Evolutionary conservation across 2,888 invertebrate species (phyloP).

Genomic region (Ditylenchus weischeri): DNA sequence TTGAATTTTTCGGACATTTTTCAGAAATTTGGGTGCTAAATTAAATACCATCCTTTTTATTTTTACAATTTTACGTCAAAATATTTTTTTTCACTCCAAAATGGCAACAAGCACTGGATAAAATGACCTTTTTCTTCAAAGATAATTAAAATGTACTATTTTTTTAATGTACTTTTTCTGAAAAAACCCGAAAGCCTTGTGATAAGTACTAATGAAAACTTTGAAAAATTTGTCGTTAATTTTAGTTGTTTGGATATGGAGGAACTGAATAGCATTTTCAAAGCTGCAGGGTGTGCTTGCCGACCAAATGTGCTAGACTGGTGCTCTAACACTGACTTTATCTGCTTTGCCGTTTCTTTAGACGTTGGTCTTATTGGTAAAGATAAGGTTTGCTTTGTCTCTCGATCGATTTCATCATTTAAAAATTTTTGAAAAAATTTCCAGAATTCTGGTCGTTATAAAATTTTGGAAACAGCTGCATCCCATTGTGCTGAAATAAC

Average conservation of each 20-base stretch:
- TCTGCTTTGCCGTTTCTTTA: constrained; percentile 1
- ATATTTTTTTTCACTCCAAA: too few relatives aligned
- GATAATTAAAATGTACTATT: too few relatives aligned
- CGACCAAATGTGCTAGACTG: constrained; percentile 18
- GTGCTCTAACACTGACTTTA: constrained; percentile 12
- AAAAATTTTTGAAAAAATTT: background rate
- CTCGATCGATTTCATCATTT: background rate
- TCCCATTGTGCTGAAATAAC: constrained; percentile 2
- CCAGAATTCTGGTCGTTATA: background rate
- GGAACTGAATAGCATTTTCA: constrained; percentile 8
- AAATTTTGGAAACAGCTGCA: constrained; percentile 6
- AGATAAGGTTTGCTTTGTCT: constrained; percentile 3
- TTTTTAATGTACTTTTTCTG: too few relatives aligned
- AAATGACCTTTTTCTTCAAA: too few relatives aligned
- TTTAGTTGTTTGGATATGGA: background rate
- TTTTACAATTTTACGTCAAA: too few relatives aligned
- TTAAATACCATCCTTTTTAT: too few relatives aligned
- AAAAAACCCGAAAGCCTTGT: too few relatives aligned
- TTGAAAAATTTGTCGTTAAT: too few relatives aligned
- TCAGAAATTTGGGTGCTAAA: too few relatives aligned
- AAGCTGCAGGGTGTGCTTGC: constrained; percentile 18
- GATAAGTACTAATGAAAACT: too few relatives aligned
- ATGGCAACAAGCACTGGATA: too few relatives aligned
- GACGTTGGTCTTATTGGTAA: constrained; percentile 4
- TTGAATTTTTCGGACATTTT: too few relatives aligned